These are phyloP conservation scores for Petrocephalus microphthalmus DNA, from an alignment of 2,113 vertebrate genomes.

Conservation along the genomic window DNA sequence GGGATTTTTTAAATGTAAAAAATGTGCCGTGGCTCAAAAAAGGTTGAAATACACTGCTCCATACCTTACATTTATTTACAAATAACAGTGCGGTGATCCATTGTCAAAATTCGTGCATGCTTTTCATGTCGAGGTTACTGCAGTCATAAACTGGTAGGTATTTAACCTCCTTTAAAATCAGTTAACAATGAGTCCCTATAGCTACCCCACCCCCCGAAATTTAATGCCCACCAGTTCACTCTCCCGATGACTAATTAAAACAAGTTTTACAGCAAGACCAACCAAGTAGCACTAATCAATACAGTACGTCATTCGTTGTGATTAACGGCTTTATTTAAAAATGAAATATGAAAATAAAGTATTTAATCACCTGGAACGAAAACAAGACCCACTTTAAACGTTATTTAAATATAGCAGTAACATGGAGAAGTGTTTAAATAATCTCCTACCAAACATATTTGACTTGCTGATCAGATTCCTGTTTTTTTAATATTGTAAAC, in stretches of 20 bases:
- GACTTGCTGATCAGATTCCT: not conserved
- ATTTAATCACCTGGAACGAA: not conserved
- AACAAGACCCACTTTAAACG: not conserved
- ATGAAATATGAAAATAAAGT: constrained; percentile 2
- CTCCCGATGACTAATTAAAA: not conserved
- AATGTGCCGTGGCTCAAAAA: no score
- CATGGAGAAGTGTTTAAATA: not conserved
- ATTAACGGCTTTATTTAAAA: constrained; percentile 4
- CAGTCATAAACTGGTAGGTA: no score
- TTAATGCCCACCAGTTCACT: no score
- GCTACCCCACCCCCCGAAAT: no score
- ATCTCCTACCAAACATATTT: not conserved
- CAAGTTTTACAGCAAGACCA: not conserved
- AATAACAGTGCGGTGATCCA: no score
- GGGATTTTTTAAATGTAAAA: no score
- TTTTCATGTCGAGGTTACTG: no score
- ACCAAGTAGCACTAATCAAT: not conserved
- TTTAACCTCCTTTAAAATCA: no score
- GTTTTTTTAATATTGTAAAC: not conserved
- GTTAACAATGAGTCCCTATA: no score
- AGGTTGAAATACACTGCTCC: no score
- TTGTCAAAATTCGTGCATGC: no score
- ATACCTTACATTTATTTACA: no score
- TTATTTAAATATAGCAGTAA: not conserved
- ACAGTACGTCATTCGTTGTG: not conserved